A percentile compares a stretch with the other conserved stretches of the same genome.
Evolutionary conservation across 64 coral and sea anemone species (phyloP).

Genomic region (Stylophora pistillata): DNA sequence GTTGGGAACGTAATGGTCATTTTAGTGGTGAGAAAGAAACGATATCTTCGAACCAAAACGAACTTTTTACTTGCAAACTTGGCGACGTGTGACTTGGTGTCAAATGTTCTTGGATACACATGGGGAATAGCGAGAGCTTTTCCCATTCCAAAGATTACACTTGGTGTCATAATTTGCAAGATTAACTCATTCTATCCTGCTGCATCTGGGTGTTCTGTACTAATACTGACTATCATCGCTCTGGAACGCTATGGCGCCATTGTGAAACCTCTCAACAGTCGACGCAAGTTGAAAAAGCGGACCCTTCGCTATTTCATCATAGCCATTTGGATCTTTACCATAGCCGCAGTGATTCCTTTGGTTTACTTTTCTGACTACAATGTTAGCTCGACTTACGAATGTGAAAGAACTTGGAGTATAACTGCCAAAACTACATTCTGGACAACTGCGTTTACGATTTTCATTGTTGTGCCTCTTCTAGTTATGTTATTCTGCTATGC

Average conservation of each 20-base stretch:
- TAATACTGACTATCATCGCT: constrained; percentile 10
- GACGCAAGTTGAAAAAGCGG: constrained; percentile 3
- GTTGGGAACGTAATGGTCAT: constrained; percentile 27
- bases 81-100: constrained; percentile 5
- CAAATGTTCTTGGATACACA: neutral
- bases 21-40: constrained; percentile 27
- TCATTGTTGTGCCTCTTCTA: neutral
- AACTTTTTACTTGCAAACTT: constrained; percentile 40
- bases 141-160: neutral
- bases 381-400: neutral
- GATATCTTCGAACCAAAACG: constrained; percentile 30
- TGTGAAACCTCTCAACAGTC: constrained; percentile 4
- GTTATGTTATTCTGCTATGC: constrained; percentile 37
- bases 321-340: neutral
- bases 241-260: constrained; percentile 27
- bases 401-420: constrained; percentile 9
- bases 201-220: neutral
- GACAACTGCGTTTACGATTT: neutral
- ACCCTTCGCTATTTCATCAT: neutral
- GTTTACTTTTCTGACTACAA: constrained; percentile 24
- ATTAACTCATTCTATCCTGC: neutral
- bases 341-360: neutral
- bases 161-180: neutral
- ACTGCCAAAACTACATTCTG: neutral
- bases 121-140: neutral